A percentile compares a stretch with the other conserved stretches of the same genome.
These are phyloP conservation scores for Plotosus lineatus DNA, from an alignment of 2,113 vertebrate genomes.

Conservation along the genomic window DNA sequence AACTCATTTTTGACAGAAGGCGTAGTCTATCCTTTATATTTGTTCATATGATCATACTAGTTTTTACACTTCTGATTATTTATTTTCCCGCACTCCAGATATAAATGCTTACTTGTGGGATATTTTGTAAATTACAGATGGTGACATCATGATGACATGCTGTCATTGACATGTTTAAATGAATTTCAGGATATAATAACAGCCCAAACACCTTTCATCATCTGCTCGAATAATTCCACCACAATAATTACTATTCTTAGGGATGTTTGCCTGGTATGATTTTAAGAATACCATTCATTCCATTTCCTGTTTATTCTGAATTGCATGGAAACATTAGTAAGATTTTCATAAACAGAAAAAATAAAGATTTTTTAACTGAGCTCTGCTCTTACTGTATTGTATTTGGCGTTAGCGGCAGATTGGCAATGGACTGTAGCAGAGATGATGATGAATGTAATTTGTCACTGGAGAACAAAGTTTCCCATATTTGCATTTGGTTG, in stretches of 20 bases:
- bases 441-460: slow-evolving; percentile 30
- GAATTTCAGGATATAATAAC: background rate
- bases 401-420: background rate
- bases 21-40: no score
- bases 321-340: background rate
- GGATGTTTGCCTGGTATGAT: background rate
- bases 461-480: slow-evolving; percentile 24
- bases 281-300: background rate
- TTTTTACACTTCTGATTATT: background rate
- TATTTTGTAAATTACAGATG: background rate
- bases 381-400: background rate
- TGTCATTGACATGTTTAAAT: background rate
- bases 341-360: background rate
- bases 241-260: background rate
- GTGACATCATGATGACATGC: background rate
- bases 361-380: no score
- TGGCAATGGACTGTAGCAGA: background rate
- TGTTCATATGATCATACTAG: background rate
- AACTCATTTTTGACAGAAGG: no score
- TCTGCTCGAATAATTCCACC: background rate
- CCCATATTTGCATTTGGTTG: background rate
- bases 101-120: background rate
- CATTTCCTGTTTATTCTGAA: background rate
- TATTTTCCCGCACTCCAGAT: background rate
- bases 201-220: background rate